Percentiles rank a stretch among this genome's conserved stretches.
Evolutionary conservation across 1,140 invertebrate species (phyloP).

Genomic region (Tyrophagus putrescentiae): DNA sequence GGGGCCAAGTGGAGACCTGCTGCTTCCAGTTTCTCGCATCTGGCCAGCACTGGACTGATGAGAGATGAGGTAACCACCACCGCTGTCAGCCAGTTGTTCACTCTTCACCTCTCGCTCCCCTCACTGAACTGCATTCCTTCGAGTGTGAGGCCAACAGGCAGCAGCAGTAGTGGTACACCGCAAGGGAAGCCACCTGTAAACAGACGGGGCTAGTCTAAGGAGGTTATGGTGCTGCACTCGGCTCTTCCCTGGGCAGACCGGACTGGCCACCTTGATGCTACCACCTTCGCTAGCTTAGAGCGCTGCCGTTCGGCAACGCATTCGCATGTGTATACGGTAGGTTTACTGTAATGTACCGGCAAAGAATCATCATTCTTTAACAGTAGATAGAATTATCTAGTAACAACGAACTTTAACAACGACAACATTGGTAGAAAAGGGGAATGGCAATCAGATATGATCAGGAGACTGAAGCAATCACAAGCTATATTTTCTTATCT

Average conservation of each 20-base stretch:
- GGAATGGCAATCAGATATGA: too few species aligned
- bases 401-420: too few species aligned
- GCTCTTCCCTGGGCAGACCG: too few species aligned
- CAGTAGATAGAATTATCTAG: too few species aligned
- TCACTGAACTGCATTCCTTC: not conserved
- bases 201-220: too few species aligned
- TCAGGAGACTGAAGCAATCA: not conserved
- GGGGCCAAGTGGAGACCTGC: slow-evolving; percentile 10
- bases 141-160: not conserved
- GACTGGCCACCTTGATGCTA: too few species aligned
- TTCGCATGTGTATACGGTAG: too few species aligned
- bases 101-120: not conserved
- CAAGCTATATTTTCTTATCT: slow-evolving; percentile 10
- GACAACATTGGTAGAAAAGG: too few species aligned
- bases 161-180: not conserved
- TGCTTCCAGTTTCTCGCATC: not conserved
- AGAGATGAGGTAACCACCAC: not conserved
- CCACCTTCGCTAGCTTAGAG: not conserved
- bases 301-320: not conserved
- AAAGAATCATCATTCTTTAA: too few species aligned
- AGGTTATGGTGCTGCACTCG: too few species aligned
- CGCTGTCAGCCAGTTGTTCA: not conserved
- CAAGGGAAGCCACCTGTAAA: slow-evolving; percentile 9
- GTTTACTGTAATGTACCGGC: too few species aligned
- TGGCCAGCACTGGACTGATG: not conserved